A percentile compares a stretch with the other conserved stretches of the same genome.
Evolutionary conservation across 1,140 invertebrate species (phyloP).

Genomic region (Diachasma alloeum): DNA sequence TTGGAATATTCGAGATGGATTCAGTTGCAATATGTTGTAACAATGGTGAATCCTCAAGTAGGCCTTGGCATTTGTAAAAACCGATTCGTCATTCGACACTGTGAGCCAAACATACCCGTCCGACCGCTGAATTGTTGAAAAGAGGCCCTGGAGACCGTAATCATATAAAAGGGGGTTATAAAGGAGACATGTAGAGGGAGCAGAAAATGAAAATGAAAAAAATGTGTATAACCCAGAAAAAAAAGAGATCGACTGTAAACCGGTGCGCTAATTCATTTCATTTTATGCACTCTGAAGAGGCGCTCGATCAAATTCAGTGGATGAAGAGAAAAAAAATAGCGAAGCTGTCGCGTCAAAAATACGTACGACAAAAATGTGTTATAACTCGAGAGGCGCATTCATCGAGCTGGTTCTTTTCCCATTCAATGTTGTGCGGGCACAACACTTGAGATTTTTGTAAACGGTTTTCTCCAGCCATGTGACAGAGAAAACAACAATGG

Average conservation of each 20-base stretch:
- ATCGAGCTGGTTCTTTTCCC: conserved; percentile 15
- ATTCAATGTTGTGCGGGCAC: background rate
- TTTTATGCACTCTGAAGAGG: conserved; percentile 60
- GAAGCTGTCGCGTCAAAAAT: conserved; percentile 48
- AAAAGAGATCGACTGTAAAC: conserved; percentile 13
- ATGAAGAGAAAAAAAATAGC: conserved; percentile 32
- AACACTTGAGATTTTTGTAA: conserved; percentile 18
- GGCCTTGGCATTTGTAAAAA: background rate
- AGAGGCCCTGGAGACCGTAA: background rate
- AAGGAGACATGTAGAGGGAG: conserved; percentile 9
- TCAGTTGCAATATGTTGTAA: background rate
- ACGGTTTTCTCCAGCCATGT: conserved; percentile 6
- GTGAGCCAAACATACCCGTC: conserved; percentile 20
- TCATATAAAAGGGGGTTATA: conserved; percentile 7
- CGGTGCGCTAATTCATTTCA: conserved; percentile 57
- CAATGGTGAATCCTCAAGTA: background rate
- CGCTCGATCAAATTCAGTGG: conserved; percentile 58
- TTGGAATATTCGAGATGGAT: background rate
- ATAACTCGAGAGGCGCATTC: background rate
- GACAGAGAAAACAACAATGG: conserved; percentile 32
- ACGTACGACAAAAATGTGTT: conserved; percentile 34
- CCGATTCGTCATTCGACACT: conserved; percentile 27
- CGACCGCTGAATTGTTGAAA: conserved; percentile 26
- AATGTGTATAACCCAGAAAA: background rate
- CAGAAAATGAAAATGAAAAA: conserved; percentile 8